These are phyloP conservation scores for Coptodon rendalli DNA, from an alignment of 2,113 vertebrate genomes.

Conservation along the genomic window DNA sequence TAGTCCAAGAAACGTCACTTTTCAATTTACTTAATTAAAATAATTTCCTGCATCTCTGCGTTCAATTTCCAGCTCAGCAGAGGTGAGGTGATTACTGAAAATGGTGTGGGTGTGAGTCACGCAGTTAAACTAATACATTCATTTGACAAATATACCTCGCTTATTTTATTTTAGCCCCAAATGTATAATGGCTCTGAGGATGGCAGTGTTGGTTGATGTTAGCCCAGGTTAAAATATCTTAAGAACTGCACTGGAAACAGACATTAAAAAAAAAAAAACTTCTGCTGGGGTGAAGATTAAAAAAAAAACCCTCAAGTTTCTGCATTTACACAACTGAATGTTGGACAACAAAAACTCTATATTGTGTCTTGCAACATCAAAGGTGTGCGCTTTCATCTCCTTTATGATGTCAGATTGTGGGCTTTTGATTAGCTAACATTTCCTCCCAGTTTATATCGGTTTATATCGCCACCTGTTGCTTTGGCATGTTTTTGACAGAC, in stretches of 20 bases:
- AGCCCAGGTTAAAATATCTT: background rate
- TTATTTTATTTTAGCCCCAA: background rate
- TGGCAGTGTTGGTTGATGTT: background rate
- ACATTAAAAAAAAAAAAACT: background rate
- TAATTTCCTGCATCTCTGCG: background rate
- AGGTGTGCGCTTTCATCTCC: background rate
- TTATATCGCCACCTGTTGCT: background rate
- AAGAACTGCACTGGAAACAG: background rate
- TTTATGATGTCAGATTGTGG: background rate
- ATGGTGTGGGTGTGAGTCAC: background rate
- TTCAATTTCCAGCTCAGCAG: background rate
- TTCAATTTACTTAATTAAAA: background rate
- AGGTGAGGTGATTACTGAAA: background rate
- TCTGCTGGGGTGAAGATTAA: background rate
- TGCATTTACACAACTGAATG: background rate
- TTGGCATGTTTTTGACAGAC: background rate
- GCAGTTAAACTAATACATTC: background rate
- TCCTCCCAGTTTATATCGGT: background rate
- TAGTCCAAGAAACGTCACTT: background rate
- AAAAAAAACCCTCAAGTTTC: background rate
- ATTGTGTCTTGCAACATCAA: background rate
- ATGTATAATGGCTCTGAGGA: background rate
- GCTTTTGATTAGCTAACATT: background rate
- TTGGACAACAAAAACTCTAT: background rate
- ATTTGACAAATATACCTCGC: background rate